A percentile compares a stretch with the other conserved stretches of the same genome.
phyloP scores from a whole-genome alignment of 2,113 vertebrate genomes.

The Zingel zingel region DNA sequence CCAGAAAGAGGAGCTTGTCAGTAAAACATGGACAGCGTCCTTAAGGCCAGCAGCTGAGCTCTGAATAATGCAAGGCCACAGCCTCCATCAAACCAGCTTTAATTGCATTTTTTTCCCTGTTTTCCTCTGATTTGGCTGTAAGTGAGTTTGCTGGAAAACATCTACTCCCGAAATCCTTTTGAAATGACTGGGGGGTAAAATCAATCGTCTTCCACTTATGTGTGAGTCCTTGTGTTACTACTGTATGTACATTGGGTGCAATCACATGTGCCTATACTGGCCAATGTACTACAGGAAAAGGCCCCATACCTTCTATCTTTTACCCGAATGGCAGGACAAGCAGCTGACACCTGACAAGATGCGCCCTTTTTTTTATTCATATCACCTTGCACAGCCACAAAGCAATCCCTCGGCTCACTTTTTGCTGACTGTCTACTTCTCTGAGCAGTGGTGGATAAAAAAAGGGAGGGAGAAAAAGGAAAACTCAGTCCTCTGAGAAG shows the following conservation, averaged over 20 bases:
- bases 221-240: background rate
- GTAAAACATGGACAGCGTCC: constrained; percentile 63
- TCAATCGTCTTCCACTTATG: constrained; percentile 53
- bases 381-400: constrained; percentile 51
- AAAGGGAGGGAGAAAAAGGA: constrained; percentile 4
- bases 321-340: constrained; percentile 56
- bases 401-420: constrained; percentile 49
- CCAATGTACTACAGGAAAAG: constrained; percentile 24
- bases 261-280: constrained; percentile 13
- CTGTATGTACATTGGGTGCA: background rate
- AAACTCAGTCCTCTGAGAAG: constrained; percentile 55
- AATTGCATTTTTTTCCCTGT: constrained; percentile 51
- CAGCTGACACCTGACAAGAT: constrained; percentile 68
- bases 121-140: constrained; percentile 38
- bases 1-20: constrained; percentile 40
- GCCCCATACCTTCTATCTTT: constrained; percentile 63
- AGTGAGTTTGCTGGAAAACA: constrained; percentile 43
- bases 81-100: constrained; percentile 64
- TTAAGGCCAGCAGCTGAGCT: constrained; percentile 34
- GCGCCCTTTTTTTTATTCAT: constrained; percentile 36
- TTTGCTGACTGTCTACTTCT: constrained; percentile 77
- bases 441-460: constrained; percentile 40
- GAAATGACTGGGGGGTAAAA: constrained; percentile 61
- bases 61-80: constrained; percentile 70
- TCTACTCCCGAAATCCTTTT: constrained; percentile 42